Conservation (phyloP, 2,888 invertebrate species). For the Petrophora chlorosata region DNA sequence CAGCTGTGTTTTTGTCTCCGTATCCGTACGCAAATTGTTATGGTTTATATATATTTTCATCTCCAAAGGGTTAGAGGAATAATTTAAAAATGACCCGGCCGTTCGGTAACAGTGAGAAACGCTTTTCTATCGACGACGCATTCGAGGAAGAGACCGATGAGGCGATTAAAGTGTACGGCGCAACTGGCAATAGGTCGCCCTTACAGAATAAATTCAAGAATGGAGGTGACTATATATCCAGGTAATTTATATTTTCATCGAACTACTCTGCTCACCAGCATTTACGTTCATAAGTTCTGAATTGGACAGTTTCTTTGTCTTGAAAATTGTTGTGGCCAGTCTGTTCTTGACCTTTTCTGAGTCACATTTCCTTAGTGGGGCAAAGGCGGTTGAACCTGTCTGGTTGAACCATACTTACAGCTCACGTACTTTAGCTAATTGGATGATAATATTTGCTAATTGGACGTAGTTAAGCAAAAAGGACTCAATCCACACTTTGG, state of each 20-base stretch:
- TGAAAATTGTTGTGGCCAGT: slow-evolving; percentile 31
- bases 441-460: slow-evolving; percentile 52
- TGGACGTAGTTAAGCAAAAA: too few species aligned
- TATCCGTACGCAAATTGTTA: slow-evolving; percentile 57
- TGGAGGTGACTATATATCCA: slow-evolving; percentile 70
- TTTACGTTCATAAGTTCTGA: background rate
- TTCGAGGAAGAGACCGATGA: slow-evolving; percentile 94
- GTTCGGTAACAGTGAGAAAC: slow-evolving; percentile 82
- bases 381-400: slow-evolving; percentile 66
- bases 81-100: slow-evolving; percentile 76
- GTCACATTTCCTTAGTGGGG: slow-evolving; percentile 62
- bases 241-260: slow-evolving; percentile 55
- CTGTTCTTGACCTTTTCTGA: slow-evolving; percentile 71
- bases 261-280: slow-evolving; percentile 7
- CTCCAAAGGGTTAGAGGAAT: slow-evolving; percentile 52
- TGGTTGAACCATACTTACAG: slow-evolving; percentile 36
- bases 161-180: slow-evolving; percentile 91
- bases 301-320: slow-evolving; percentile 45
- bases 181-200: slow-evolving; percentile 89
- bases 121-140: slow-evolving; percentile 93
- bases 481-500: too few species aligned
- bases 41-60: slow-evolving; percentile 70
- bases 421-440: slow-evolving; percentile 49
- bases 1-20: slow-evolving; percentile 74
- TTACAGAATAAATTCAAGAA: slow-evolving; percentile 80